Evolutionary conservation across 2,888 invertebrate species (phyloP).

Genomic region (Cepaea hortensis): DNA sequence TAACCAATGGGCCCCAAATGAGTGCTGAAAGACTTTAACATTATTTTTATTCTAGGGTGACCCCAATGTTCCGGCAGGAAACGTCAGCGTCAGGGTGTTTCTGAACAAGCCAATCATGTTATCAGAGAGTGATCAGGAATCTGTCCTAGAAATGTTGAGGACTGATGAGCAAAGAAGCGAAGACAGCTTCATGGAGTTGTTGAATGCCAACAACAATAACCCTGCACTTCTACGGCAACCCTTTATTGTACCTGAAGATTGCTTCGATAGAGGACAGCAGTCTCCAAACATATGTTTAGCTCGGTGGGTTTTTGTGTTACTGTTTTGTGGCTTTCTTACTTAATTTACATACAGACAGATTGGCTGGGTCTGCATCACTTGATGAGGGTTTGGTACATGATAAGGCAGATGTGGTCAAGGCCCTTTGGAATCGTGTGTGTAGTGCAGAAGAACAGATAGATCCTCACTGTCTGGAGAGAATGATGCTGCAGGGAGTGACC

Average conservation of each 20-base stretch:
- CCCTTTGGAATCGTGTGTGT: too few relatives aligned
- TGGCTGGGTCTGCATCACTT: too few relatives aligned
- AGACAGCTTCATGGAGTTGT: slow-evolving; percentile 30
- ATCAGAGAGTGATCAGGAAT: slow-evolving; percentile 63
- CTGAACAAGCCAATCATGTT: slow-evolving; percentile 68
- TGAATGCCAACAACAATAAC: slow-evolving; percentile 17
- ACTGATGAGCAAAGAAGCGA: slow-evolving; percentile 50
- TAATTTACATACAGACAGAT: too few relatives aligned
- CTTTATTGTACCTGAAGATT: slow-evolving; percentile 64
- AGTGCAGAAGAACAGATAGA: too few relatives aligned
- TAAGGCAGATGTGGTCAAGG: too few relatives aligned
- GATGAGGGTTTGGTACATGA: too few relatives aligned
- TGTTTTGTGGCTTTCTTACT: neutral
- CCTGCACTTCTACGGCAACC: slow-evolving; percentile 59
- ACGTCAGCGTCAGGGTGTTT: slow-evolving; percentile 67
- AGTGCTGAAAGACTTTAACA: too few relatives aligned
- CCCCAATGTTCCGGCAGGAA: slow-evolving; percentile 73
- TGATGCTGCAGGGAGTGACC: too few relatives aligned
- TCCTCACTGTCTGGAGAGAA: too few relatives aligned
- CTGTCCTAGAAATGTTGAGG: slow-evolving; percentile 54
- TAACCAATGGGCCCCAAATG: too few relatives aligned
- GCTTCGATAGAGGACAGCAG: slow-evolving; percentile 51
- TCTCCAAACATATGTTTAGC: slow-evolving; percentile 61
- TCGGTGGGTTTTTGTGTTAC: slow-evolving; percentile 50
- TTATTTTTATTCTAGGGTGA: slow-evolving; percentile 66